A percentile compares a stretch with the other conserved stretches of the same genome.
Conservation (phyloP, 2,797 vertebrate species). For the Enteromius thamalakanensis region DNA sequence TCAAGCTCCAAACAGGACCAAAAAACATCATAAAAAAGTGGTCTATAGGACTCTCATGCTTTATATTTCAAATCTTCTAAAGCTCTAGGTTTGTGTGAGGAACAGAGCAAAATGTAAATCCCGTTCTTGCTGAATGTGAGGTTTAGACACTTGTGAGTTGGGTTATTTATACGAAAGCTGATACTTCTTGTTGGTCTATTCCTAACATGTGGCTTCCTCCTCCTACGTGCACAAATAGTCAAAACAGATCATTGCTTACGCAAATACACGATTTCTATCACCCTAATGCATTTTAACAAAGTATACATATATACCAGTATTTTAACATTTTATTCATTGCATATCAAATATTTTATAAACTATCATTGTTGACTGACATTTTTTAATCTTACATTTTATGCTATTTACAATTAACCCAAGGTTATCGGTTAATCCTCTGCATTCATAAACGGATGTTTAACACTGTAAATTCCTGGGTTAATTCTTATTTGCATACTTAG, state of each 20-base stretch:
- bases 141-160: conserved; percentile 3
- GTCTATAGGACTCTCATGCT: not conserved
- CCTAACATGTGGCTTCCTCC: not conserved
- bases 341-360: not conserved
- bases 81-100: not conserved
- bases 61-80: not conserved
- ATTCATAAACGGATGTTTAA: not conserved
- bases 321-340: not conserved
- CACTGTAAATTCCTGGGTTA: not conserved
- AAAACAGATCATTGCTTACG: not conserved
- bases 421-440: not conserved
- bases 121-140: not conserved
- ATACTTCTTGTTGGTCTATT: not conserved
- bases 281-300: not conserved
- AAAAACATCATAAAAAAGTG: not conserved
- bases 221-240: not conserved
- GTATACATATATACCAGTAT: not conserved
- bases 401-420: not conserved
- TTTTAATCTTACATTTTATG: not conserved
- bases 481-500: not conserved
- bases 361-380: not conserved
- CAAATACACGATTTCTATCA: not conserved
- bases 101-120: not conserved
- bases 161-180: conserved; percentile 18
- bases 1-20: not conserved